Percentiles rank a stretch among this genome's conserved stretches.
These are phyloP conservation scores for Typhlomys cinereus DNA, from an alignment of 2,113 vertebrate genomes.

Conservation along the genomic window DNA sequence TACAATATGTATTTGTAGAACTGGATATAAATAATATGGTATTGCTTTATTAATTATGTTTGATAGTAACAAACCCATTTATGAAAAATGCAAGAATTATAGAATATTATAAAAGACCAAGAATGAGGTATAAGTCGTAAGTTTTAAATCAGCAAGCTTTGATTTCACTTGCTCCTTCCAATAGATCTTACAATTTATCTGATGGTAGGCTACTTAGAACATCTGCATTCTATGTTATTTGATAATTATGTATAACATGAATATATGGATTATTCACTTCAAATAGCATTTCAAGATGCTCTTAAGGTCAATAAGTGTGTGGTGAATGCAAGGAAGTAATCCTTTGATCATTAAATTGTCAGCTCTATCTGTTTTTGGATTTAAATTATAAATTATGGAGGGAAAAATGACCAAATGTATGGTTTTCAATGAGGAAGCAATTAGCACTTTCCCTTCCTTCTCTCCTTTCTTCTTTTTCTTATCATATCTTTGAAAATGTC, in stretches of 20 bases:
- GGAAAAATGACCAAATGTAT: not conserved
- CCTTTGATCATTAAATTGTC: not conserved
- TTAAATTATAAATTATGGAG: constrained; percentile 20
- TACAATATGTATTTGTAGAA: not conserved
- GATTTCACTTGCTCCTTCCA: constrained; percentile 17
- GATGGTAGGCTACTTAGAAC: not conserved
- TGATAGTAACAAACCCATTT: not conserved
- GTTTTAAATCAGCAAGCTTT: not conserved
- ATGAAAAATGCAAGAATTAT: constrained; percentile 32
- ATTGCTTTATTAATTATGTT: not conserved
- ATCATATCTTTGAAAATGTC: constrained; percentile 20
- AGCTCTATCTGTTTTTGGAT: not conserved
- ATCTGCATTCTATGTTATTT: constrained; percentile 13
- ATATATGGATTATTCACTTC: constrained; percentile 3
- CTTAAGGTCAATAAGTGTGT: not conserved
- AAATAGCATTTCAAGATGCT: not conserved
- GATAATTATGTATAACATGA: not conserved
- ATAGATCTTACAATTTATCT: not conserved
- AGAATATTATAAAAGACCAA: not conserved
- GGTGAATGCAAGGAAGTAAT: not conserved
- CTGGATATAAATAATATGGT: not conserved
- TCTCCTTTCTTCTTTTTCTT: not conserved
- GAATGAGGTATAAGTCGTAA: not conserved
- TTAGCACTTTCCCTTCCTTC: not conserved
- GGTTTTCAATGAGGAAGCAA: constrained; percentile 20